phyloP scores from a whole-genome alignment of 2,113 vertebrate genomes.

The Prunella himalayana region DNA sequence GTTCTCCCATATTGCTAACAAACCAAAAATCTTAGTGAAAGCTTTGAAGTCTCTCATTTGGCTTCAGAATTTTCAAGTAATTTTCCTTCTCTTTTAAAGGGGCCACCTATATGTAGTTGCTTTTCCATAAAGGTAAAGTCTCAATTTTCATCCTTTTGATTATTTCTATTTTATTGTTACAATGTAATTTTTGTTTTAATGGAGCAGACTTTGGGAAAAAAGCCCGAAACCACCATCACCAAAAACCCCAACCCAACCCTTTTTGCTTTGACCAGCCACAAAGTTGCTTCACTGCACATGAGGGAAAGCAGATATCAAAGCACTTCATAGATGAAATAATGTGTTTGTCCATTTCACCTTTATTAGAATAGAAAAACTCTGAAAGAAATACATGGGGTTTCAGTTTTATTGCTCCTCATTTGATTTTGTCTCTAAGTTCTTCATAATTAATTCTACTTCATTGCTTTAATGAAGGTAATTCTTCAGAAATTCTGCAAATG shows the following conservation, averaged over 20 bases:
- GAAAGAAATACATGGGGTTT: background rate
- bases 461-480: background rate
- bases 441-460: background rate
- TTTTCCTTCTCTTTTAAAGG: background rate
- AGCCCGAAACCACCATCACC: accelerated
- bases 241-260: accelerated
- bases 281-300: background rate
- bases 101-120: background rate
- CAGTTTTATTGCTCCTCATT: background rate
- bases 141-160: background rate
- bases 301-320: background rate
- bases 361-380: background rate
- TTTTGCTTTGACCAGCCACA: background rate
- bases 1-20: background rate
- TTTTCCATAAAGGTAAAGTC: background rate
- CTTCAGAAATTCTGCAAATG: background rate
- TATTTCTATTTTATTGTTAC: background rate
- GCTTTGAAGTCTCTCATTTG: background rate
- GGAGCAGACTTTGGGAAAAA: background rate
- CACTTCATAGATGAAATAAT: background rate
- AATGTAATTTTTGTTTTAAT: background rate
- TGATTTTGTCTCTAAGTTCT: background rate
- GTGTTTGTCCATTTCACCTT: background rate
- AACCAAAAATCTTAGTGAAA: background rate
- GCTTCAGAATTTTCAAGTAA: background rate